Evolutionary conservation across 2,797 vertebrate species (phyloP).

Genomic region (Dermochelys coriacea): DNA sequence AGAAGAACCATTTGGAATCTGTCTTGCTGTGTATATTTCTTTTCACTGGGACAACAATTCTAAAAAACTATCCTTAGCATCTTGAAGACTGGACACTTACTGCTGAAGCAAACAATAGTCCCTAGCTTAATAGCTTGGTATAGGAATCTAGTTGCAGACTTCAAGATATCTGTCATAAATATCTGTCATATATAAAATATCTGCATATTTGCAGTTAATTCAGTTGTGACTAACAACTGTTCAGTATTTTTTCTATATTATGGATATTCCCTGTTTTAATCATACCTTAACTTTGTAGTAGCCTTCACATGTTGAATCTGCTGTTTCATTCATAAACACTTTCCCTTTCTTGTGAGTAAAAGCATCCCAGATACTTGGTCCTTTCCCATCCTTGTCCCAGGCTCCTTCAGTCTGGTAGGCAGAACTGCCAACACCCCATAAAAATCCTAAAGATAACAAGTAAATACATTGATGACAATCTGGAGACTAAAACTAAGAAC

Average conservation of each 20-base stretch:
- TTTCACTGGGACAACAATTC: not conserved
- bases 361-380: slow-evolving; percentile 94
- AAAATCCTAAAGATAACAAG: slow-evolving; percentile 85
- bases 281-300: slow-evolving; percentile 92
- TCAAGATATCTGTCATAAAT: not conserved
- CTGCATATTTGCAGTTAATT: not conserved
- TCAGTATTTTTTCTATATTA: not conserved
- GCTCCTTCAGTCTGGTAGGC: slow-evolving; percentile 97
- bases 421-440: slow-evolving; percentile 94
- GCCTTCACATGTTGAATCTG: slow-evolving; percentile 90
- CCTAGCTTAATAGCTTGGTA: not conserved
- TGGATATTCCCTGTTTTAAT: rapidly evolving
- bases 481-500: not conserved
- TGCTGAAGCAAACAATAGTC: not conserved
- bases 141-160: not conserved
- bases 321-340: slow-evolving; percentile 86
- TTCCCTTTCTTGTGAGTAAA: slow-evolving; percentile 91
- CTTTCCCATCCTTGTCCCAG: slow-evolving; percentile 96
- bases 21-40: not conserved
- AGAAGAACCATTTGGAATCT: not conserved
- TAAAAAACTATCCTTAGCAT: not conserved
- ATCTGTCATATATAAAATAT: too few species aligned
- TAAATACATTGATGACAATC: not conserved
- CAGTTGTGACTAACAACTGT: not conserved
- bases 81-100: not conserved